Evolutionary conservation across 2,888 invertebrate genomes (phyloP).

Genomic region (Nesidiocoris tenuis): DNA sequence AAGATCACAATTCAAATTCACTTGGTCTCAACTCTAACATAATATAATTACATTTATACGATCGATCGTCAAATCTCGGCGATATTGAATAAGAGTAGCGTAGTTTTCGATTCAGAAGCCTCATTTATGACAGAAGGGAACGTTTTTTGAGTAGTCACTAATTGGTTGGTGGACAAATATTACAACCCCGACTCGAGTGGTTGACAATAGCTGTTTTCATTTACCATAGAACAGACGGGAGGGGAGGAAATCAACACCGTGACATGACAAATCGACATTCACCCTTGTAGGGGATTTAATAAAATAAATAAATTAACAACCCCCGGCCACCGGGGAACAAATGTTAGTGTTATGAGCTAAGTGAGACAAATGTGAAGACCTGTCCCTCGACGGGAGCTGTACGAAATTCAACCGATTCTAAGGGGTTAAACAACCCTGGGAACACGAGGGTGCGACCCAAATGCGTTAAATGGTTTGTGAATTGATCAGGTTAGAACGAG

Average conservation of each 20-base stretch:
- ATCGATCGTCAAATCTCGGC: no score
- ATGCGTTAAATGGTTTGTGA: constrained; percentile 20
- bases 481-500: constrained; percentile 14
- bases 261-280: constrained; percentile 31
- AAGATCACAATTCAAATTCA: no score
- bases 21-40: no score
- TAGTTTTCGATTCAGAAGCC: no score
- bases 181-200: constrained; percentile 21
- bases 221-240: constrained; percentile 8
- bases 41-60: no score
- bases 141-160: background rate
- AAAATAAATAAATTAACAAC: constrained; percentile 34
- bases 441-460: background rate
- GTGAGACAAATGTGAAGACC: constrained; percentile 38
- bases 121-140: background rate
- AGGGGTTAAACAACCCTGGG: background rate
- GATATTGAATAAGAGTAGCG: no score
- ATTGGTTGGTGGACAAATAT: constrained; percentile 32
- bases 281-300: constrained; percentile 16
- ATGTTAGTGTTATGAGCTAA: constrained; percentile 37
- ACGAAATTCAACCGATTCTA: background rate
- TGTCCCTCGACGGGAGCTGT: background rate
- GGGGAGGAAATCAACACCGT: constrained; percentile 25
- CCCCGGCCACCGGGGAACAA: constrained; percentile 15
- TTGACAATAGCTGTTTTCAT: constrained; percentile 34